phyloP scores from a whole-genome alignment of 2,797 vertebrate genomes.

The Arrhamphus sclerolepis region DNA sequence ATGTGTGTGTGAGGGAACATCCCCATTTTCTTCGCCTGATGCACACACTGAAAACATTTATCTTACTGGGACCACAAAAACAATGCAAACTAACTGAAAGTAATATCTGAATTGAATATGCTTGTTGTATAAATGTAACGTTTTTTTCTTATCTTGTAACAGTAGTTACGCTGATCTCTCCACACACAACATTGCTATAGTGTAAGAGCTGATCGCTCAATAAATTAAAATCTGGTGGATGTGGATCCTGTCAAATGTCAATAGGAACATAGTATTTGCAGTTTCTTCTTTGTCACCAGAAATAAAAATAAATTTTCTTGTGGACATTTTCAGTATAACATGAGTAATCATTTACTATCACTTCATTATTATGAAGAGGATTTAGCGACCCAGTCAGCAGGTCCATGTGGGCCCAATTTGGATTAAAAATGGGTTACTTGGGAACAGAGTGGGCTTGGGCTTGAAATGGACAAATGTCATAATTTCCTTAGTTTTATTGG shows the following conservation, averaged over 20 bases:
- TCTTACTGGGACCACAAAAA: constrained; percentile 19
- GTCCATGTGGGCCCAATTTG: too few relatives aligned
- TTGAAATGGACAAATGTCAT: too few relatives aligned
- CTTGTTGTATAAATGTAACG: constrained; percentile 8
- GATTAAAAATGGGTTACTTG: too few relatives aligned
- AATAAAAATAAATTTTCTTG: neutral
- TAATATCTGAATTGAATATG: neutral
- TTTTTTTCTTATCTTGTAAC: neutral
- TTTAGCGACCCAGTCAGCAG: too few relatives aligned
- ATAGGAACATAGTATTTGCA: neutral
- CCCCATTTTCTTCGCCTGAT: too few relatives aligned
- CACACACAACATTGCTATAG: neutral
- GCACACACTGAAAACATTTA: constrained; percentile 36
- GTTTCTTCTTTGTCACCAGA: neutral
- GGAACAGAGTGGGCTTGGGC: too few relatives aligned
- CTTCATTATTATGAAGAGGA: too few relatives aligned
- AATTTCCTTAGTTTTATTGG: too few relatives aligned
- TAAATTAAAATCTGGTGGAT: too few relatives aligned
- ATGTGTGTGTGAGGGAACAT: constrained; percentile 29
- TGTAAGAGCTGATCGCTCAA: too few relatives aligned
- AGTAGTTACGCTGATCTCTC: neutral
- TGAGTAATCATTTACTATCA: neutral
- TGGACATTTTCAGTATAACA: neutral
- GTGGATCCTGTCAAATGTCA: too few relatives aligned
- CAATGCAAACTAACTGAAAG: constrained; percentile 6